A percentile compares a stretch with the other conserved stretches of the same genome.
These are phyloP conservation scores for Eriocheir sinensis DNA, from an alignment of 1,140 invertebrate genomes.

Conservation along the genomic window DNA sequence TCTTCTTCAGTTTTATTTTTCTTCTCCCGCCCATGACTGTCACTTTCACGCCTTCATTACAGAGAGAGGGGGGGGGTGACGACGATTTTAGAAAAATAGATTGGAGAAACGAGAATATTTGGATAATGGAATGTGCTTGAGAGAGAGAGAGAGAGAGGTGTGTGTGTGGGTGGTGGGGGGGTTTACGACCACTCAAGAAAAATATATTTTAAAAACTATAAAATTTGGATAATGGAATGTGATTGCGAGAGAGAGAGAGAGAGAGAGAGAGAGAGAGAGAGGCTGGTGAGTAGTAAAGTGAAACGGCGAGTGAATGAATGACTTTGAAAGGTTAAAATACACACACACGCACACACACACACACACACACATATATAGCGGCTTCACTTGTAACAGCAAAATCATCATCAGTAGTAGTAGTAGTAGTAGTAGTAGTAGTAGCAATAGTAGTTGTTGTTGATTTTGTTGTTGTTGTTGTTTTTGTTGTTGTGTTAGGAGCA, in stretches of 20 bases:
- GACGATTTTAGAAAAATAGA: too few relatives aligned
- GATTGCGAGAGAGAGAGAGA: conserved; percentile 10
- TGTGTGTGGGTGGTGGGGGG: too few relatives aligned
- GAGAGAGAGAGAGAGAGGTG: too few relatives aligned
- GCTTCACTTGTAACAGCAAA: neutral
- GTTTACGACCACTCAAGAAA: too few relatives aligned
- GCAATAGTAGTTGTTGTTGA: neutral
- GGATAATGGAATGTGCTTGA: too few relatives aligned
- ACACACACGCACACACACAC: neutral
- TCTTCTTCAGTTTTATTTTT: too few relatives aligned
- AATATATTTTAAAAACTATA: too few relatives aligned
- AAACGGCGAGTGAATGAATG: conserved; percentile 3
- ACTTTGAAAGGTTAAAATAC: neutral
- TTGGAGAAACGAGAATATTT: too few relatives aligned
- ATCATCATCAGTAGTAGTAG: neutral
- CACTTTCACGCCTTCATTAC: neutral
- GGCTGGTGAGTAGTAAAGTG: neutral
- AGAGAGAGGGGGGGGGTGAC: neutral
- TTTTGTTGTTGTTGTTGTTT: neutral
- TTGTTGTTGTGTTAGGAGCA: neutral
- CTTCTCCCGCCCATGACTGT: neutral
- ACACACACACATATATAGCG: neutral
- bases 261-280: neutral
- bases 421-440: conserved; percentile 8
- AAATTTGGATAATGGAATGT: too few relatives aligned